A percentile compares a stretch with the other conserved stretches of the same genome.
phyloP scores from a whole-genome alignment of 2,113 vertebrate species.

The Bufo gargarizans region DNA sequence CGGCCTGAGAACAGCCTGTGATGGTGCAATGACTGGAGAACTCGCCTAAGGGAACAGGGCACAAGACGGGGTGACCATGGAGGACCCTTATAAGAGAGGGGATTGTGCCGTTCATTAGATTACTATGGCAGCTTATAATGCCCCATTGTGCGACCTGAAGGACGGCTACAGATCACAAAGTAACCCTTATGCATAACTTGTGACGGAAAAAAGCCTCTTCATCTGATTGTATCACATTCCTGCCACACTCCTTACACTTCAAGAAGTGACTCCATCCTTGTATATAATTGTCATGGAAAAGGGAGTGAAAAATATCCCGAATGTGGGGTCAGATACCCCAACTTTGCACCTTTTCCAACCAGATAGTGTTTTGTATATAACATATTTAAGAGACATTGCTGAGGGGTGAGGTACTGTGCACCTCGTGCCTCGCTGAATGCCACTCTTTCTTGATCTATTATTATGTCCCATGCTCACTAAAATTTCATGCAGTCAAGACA shows the following conservation, averaged over 20 bases:
- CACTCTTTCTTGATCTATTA: too few relatives aligned
- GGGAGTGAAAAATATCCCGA: neutral
- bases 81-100: neutral
- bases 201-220: constrained; percentile 1
- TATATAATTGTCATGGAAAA: neutral
- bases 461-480: too few relatives aligned
- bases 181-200: neutral
- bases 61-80: neutral
- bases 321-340: too few relatives aligned
- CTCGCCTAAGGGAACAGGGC: neutral
- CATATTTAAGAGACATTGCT: too few relatives aligned
- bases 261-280: neutral
- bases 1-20: neutral
- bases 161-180: constrained; percentile 12
- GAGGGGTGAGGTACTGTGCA: too few relatives aligned
- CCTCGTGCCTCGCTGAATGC: too few relatives aligned
- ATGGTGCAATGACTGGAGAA: neutral
- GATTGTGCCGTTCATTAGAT: constrained; percentile 27
- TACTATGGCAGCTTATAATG: constrained; percentile 21
- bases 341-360: too few relatives aligned
- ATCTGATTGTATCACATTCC: neutral
- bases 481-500: too few relatives aligned
- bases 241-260: neutral
- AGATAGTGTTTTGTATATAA: too few relatives aligned
- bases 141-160: constrained; percentile 10